Conservation (phyloP, 2,888 invertebrate species). For the Rhingia campestris region DNA sequence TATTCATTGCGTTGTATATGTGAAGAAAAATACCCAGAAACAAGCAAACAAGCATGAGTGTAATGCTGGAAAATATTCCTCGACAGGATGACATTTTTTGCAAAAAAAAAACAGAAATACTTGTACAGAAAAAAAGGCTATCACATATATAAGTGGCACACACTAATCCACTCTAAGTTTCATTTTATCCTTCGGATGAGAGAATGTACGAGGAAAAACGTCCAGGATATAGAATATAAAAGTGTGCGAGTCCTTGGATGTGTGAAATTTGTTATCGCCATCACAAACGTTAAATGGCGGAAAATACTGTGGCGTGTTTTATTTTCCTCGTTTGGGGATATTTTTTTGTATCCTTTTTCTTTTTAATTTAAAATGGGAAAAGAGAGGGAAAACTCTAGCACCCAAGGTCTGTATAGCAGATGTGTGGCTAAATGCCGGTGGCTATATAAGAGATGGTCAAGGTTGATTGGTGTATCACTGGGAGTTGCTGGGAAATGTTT, state of each 20-base stretch:
- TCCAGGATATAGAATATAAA: conserved; percentile 38
- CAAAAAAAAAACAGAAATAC: conserved; percentile 39
- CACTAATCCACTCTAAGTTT: conserved; percentile 66
- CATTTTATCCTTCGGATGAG: conserved; percentile 59
- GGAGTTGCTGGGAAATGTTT: neutral
- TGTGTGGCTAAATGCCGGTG: conserved; percentile 24
- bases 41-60: conserved; percentile 60
- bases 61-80: conserved; percentile 46
- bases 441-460: conserved; percentile 50
- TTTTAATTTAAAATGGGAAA: conserved; percentile 43
- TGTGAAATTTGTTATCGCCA: conserved; percentile 66
- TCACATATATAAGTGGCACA: conserved; percentile 36
- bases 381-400: conserved; percentile 27
- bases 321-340: conserved; percentile 17
- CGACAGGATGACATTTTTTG: conserved; percentile 47
- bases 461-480: conserved; percentile 13
- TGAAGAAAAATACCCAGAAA: conserved; percentile 48
- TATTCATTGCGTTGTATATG: conserved; percentile 64
- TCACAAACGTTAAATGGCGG: conserved; percentile 61
- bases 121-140: conserved; percentile 10
- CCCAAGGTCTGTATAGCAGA: conserved; percentile 32
- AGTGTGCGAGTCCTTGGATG: conserved; percentile 65
- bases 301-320: conserved; percentile 52
- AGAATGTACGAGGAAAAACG: conserved; percentile 25
- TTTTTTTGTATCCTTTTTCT: neutral